Evolutionary conservation across 2,113 vertebrate genomes (phyloP), one percentile per base, ranked within the genome.

Genomic region (Muntiacus muntjak): DNA sequence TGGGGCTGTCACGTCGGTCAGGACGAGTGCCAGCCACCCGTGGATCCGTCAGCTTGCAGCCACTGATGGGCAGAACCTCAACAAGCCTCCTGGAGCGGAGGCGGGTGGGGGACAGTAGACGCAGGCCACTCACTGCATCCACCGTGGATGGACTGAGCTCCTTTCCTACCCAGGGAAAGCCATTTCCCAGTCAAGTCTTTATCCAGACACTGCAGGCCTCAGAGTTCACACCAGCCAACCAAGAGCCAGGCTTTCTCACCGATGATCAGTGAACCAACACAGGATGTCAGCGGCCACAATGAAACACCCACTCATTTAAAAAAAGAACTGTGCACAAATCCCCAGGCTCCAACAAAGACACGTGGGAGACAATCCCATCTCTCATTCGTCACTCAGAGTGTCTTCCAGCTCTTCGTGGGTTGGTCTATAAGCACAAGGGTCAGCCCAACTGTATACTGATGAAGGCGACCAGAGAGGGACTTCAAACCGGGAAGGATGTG

Each of bases 81-180:
- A 2, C 16, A 15, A 28, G 40, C 19, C 57, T 62, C 7, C 12
- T 25, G n/a, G 43, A 12, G 30, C 2, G 28, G 55, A 7, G 2
- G 64, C 7, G 16, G 26, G 8, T 7, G 11, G 33, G 8, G 33
- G 60, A 16, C 47, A 62, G 17, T 3, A 7, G 79, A 6, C 23
- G 5, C 15, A 4, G 15, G 11, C 1, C 10, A 7, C 15, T 57
- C 43, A 40, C 33, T 57, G 36, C 87, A 3, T n/a, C n/a, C 14
- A 1, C 17, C 2, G 0, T 0, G 7, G 67, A 28, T 0, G 52
- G 14, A 16, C 14, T 30, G 19, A 21, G 6, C 40, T 78, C 67
- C 54, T 91, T 54, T 13, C 45, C 26, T n/a, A 23, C 13, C 64
- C 71, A 14, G n/a, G 60, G 86, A 60, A 87, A 93, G 52, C 40